Evolutionary conservation across 2,797 vertebrate species (phyloP), one percentile per base, ranked within the genome.

Genomic region (Oceanodroma leucorhoa): DNA sequence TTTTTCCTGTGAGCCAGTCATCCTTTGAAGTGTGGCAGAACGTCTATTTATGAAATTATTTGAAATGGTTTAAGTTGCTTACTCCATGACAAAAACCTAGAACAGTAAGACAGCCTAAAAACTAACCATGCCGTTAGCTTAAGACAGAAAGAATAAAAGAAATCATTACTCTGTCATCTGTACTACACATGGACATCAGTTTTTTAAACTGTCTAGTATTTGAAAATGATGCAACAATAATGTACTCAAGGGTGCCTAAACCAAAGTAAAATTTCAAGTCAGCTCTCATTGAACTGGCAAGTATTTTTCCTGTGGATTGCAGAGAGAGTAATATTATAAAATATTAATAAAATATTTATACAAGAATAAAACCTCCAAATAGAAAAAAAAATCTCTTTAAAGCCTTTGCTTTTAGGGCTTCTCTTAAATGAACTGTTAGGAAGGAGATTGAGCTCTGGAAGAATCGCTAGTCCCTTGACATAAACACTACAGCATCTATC

Each of bases 101-200:
- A 89, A n/a, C 13, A 83, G 5, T 38, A 73, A 66, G 21, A 26
- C 32, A 69, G 10, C 23, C 46, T 83, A 55, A 65, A 79, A 67
- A 1, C 5, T 48, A 70, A 67, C 8, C 0, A 4, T n/a, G 10
- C 6, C 2, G 3, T 61, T 71, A 29, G 3, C 15, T 77, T 62
- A 40, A 48, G 13, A 43, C 15, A 51, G 14, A 62, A 67, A 51
- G 32, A 60, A n/a, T 24, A 41, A 53, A 87, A 72, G 10, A 77
- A 70, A 48, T 5, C 2, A 36, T 84, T 69, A 21, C 19, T 61
- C 19, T 51, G 11, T 45, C 13, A 46, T 36, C 26, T 78, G 40
- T 4, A 22, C 8, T 51, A 29, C 10, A 40, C 26, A 20, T 1
- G 2, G 19, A n/a, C 15, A 15, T 24, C 3, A 21, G 2, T 43